phyloP scores from a whole-genome alignment of 2,888 invertebrate genomes.

The Parnassius apollo region DNA sequence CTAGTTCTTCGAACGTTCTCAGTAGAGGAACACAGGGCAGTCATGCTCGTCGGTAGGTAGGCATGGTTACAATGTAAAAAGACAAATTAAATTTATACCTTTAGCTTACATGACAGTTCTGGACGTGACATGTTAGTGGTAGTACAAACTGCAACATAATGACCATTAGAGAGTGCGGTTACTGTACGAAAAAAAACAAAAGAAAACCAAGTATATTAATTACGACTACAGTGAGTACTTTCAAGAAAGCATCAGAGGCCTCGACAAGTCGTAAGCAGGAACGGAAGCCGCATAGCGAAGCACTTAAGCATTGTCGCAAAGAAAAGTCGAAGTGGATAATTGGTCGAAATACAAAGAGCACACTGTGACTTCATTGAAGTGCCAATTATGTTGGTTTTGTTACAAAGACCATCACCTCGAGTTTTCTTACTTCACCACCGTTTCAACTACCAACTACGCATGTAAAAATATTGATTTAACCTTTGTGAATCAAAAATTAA shows the following conservation, averaged over 20 bases:
- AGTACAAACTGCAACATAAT: constrained; percentile 82
- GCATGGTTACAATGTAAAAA: constrained; percentile 72
- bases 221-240: constrained; percentile 77
- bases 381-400: constrained; percentile 21
- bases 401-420: constrained; percentile 50
- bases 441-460: constrained; percentile 77
- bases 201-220: constrained; percentile 75
- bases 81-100: constrained; percentile 79
- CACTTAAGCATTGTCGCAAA: constrained; percentile 63
- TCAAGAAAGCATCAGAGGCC: constrained; percentile 74
- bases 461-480: constrained; percentile 40
- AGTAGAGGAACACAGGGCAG: constrained; percentile 57
- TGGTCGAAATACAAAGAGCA: constrained; percentile 31
- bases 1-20: constrained; percentile 54
- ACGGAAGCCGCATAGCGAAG: constrained; percentile 76
- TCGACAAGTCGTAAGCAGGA: constrained; percentile 75
- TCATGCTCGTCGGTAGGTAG: constrained; percentile 70
- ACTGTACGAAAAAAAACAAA: constrained; percentile 78
- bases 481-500: constrained; percentile 42
- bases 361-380: constrained; percentile 6
- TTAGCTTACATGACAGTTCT: constrained; percentile 81
- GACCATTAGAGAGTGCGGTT: constrained; percentile 81
- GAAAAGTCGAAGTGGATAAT: constrained; percentile 63
- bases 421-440: constrained; percentile 66
- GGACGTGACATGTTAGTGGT: constrained; percentile 82